Evolutionary conservation across 2,113 vertebrate species (phyloP).

Genomic region (Dromas ardeola): DNA sequence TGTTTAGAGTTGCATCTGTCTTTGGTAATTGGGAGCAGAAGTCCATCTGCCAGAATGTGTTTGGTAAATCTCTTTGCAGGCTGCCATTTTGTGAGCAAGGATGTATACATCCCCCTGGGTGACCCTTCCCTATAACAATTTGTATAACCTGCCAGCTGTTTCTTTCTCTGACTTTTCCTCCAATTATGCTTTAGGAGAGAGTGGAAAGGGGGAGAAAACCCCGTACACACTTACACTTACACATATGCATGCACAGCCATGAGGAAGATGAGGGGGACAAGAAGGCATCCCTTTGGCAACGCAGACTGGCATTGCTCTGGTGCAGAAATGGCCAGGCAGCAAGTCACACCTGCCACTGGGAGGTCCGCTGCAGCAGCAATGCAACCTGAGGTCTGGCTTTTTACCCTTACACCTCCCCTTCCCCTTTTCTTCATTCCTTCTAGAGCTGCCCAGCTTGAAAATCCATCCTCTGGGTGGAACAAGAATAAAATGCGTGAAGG

Average conservation of each 20-base stretch:
- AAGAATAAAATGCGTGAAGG: not conserved
- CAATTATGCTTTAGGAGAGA: not conserved
- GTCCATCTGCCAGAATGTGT: slow-evolving; percentile 33
- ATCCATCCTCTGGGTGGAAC: not conserved
- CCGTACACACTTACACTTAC: accelerated
- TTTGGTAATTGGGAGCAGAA: not conserved
- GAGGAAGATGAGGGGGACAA: not conserved
- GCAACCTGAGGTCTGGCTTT: not conserved
- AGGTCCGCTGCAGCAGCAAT: not conserved
- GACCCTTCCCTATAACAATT: slow-evolving; percentile 35
- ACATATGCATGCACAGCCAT: not conserved
- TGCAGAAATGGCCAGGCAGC: not conserved
- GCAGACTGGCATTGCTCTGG: not conserved
- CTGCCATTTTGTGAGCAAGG: slow-evolving; percentile 6
- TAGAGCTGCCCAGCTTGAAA: not conserved
- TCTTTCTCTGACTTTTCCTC: not conserved
- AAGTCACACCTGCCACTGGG: not conserved
- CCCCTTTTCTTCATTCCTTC: not conserved
- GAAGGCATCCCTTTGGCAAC: not conserved
- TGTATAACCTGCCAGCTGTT: slow-evolving; percentile 46
- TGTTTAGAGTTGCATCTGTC: slow-evolving; percentile 8
- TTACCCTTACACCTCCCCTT: not conserved
- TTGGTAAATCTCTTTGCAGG: slow-evolving; percentile 17
- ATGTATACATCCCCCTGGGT: not conserved
- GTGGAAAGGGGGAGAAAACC: not conserved